Percentiles rank a stretch among this genome's conserved stretches.
These are phyloP conservation scores for Prosopocoilus inquinatus DNA, from an alignment of 2,888 invertebrate genomes.

Conservation along the genomic window DNA sequence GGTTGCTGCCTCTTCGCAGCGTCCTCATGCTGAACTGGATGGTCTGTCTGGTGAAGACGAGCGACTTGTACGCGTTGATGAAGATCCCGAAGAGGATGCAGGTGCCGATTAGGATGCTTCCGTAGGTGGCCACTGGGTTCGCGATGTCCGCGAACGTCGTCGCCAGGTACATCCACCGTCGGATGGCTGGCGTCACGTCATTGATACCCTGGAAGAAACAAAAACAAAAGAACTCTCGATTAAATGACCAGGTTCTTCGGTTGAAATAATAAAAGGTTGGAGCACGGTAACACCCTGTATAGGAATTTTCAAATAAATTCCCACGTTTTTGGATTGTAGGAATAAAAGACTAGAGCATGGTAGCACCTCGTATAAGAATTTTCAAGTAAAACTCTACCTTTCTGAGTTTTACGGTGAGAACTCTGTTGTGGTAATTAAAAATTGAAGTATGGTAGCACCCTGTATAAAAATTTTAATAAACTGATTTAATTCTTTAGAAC, in stretches of 20 bases:
- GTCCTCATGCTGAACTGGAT: constrained; percentile 75
- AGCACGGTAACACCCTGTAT: not conserved
- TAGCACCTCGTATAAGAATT: too few relatives aligned
- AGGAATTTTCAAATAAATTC: not conserved
- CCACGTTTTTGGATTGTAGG: too few relatives aligned
- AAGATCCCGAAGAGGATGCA: constrained; percentile 65
- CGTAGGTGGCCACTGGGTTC: constrained; percentile 69
- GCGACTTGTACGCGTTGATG: constrained; percentile 71
- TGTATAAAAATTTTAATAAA: not conserved
- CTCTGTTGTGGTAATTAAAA: not conserved
- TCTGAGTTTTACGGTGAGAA: not conserved
- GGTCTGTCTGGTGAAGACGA: constrained; percentile 71
- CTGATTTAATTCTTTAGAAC: too few relatives aligned
- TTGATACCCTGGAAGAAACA: constrained; percentile 66
- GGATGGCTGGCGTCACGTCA: constrained; percentile 75
- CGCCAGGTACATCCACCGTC: constrained; percentile 76
- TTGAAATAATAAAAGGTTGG: not conserved
- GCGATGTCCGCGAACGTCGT: constrained; percentile 75
- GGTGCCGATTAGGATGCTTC: constrained; percentile 68
- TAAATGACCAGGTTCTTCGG: not conserved
- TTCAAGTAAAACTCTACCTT: not conserved
- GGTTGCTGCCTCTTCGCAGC: constrained; percentile 63
- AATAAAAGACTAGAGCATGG: too few relatives aligned
- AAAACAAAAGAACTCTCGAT: constrained; percentile 10
- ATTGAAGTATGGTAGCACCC: not conserved